Evolutionary conservation across 2,113 vertebrate species (phyloP).

Genomic region (Herpetotheres cachinnans): DNA sequence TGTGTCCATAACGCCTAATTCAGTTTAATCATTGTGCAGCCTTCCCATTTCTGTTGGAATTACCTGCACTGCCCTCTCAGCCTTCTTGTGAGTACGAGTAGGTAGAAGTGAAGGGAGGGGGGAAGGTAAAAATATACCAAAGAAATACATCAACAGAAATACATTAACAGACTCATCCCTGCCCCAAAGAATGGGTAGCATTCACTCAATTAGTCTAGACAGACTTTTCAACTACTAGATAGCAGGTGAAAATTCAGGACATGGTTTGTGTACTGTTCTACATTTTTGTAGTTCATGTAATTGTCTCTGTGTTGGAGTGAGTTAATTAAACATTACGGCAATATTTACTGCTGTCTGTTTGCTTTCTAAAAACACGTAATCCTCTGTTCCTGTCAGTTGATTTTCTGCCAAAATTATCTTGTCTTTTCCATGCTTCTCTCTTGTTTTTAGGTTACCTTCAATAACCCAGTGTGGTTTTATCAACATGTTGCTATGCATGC

Average conservation of each 20-base stretch:
- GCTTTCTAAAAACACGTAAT: constrained; percentile 10
- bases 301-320: not conserved
- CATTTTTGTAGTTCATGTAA: not conserved
- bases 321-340: constrained; percentile 43
- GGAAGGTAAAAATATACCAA: not conserved
- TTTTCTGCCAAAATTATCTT: constrained; percentile 1
- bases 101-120: not conserved
- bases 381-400: not conserved
- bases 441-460: not conserved
- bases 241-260: not conserved
- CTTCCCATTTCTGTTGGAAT: not conserved
- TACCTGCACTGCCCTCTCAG: not conserved
- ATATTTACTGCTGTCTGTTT: constrained; percentile 73
- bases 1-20: not conserved
- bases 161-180: not conserved
- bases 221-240: not conserved
- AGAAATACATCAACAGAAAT: not conserved
- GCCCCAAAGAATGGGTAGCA: not conserved
- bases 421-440: not conserved
- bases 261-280: not conserved
- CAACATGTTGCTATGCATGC: constrained; percentile 77
- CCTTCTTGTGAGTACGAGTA: not conserved
- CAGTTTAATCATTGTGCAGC: not conserved
- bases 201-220: not conserved
- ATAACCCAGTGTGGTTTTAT: constrained; percentile 82